phyloP scores from a whole-genome alignment of 2,113 vertebrate genomes.

The Indicator maculatus region DNA sequence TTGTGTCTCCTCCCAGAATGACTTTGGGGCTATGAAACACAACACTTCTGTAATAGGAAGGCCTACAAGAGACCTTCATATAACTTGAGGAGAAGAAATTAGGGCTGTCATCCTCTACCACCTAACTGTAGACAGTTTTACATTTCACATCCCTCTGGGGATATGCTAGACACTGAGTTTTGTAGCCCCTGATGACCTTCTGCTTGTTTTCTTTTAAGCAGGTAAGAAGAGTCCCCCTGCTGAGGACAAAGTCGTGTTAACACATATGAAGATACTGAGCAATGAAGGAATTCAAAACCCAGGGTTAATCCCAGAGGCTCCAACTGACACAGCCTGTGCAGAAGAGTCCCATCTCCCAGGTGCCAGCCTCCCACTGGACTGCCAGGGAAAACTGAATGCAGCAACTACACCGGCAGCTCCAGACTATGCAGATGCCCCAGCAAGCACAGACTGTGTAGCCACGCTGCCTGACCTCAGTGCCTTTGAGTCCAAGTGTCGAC shows the following conservation, averaged over 20 bases:
- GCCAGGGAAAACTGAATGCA: not conserved
- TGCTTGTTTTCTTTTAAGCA: constrained; percentile 47
- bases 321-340: not conserved
- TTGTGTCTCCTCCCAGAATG: constrained; percentile 1
- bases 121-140: not conserved
- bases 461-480: constrained; percentile 56
- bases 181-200: not conserved
- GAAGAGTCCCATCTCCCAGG: not conserved
- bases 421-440: not conserved
- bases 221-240: constrained; percentile 78
- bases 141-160: not conserved
- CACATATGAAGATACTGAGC: constrained; percentile 84
- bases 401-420: not conserved
- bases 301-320: constrained; percentile 52
- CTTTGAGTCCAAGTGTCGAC: constrained; percentile 47
- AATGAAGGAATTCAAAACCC: constrained; percentile 74
- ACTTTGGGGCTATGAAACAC: constrained; percentile 19
- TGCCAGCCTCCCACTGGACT: not conserved
- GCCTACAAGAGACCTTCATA: not conserved
- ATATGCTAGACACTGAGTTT: not conserved
- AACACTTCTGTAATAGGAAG: not conserved
- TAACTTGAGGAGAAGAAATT: not conserved
- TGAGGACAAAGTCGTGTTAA: constrained; percentile 84
- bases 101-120: not conserved
- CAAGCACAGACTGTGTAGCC: constrained; percentile 64